These are phyloP conservation scores for Hystrix brachyura DNA, from an alignment of 2,113 vertebrate species.

Conservation along the genomic window DNA sequence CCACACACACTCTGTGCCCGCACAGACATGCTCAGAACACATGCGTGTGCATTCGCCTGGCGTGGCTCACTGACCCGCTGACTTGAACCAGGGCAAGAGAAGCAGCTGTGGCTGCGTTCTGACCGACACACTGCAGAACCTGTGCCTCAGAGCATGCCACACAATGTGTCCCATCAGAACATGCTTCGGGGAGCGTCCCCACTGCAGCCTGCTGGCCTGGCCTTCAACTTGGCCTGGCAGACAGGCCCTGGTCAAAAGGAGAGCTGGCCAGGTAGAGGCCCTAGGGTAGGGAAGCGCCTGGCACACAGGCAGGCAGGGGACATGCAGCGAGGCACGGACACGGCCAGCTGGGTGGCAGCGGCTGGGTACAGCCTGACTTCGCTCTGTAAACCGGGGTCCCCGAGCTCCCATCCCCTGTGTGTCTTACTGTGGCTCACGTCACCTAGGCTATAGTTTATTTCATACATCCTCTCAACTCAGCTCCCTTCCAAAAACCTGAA, in stretches of 20 bases:
- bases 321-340: neutral
- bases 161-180: neutral
- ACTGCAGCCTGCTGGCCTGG: neutral
- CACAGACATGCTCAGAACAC: neutral
- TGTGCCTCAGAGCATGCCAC: neutral
- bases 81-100: neutral
- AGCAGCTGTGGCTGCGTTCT: neutral
- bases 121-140: neutral
- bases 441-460: neutral
- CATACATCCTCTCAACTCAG: neutral
- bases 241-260: neutral
- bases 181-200: neutral
- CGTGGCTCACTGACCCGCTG: neutral
- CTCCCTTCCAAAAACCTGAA: neutral
- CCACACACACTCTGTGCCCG: no score
- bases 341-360: neutral
- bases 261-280: no score
- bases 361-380: neutral
- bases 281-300: neutral
- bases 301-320: fast-evolving
- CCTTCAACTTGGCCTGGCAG: neutral
- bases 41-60: neutral
- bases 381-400: neutral
- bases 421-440: fast-evolving
- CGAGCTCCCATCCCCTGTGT: neutral